These are phyloP conservation scores for Sminthurides bifidus DNA, from an alignment of 1,140 invertebrate genomes.

Conservation along the genomic window DNA sequence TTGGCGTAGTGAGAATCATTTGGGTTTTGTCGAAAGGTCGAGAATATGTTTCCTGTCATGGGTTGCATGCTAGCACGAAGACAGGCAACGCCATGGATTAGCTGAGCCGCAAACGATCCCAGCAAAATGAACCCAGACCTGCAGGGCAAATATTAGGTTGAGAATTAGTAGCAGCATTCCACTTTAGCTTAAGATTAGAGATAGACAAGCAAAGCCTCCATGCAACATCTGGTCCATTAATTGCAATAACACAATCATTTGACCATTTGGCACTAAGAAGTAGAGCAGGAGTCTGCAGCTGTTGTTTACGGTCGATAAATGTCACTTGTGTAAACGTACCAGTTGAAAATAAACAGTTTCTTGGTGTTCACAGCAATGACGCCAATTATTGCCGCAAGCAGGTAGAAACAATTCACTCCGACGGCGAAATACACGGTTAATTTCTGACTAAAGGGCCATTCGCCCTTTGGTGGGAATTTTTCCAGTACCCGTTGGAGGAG, in stretches of 20 bases:
- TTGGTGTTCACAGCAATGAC: not conserved
- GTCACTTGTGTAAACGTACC: not conserved
- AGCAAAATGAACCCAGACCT: conserved; percentile 6
- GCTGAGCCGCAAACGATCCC: not conserved
- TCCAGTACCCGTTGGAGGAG: not conserved
- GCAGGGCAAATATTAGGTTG: not conserved
- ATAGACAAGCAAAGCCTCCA: not conserved
- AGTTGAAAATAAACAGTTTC: not conserved
- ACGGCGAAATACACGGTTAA: not conserved
- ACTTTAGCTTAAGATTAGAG: not conserved
- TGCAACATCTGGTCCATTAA: not conserved
- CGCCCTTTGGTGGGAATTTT: conserved; percentile 1
- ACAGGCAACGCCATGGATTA: conserved; percentile 8
- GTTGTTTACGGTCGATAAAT: not conserved
- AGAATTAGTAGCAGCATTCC: not conserved
- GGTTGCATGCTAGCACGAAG: not conserved
- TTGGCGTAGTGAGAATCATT: not conserved
- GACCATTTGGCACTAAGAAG: no score
- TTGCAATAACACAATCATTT: not conserved
- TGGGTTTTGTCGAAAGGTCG: not conserved
- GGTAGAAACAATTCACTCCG: not conserved
- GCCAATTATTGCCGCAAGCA: not conserved
- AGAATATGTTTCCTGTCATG: conserved; percentile 7
- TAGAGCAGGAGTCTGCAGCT: not conserved
- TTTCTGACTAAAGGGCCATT: conserved; percentile 18